A percentile compares a stretch with the other conserved stretches of the same genome.
These are phyloP conservation scores for Pygmarrhopalites habei DNA, from an alignment of 1,140 invertebrate species.

Conservation along the genomic window DNA sequence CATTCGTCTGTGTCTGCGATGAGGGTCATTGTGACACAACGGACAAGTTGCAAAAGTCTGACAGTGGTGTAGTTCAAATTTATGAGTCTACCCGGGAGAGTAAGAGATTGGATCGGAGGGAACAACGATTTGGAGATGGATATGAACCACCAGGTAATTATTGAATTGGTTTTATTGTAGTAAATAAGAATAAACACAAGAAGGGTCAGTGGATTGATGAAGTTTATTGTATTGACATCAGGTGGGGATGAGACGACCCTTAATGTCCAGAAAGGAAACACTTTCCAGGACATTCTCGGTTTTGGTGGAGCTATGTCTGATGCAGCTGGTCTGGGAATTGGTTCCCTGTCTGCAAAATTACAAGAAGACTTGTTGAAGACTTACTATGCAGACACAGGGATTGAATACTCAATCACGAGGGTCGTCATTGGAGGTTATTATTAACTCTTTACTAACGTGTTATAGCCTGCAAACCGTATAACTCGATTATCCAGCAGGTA, in stretches of 20 bases:
- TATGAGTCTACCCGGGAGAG: slow-evolving; percentile 23
- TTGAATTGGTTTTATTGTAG: no score
- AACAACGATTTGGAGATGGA: slow-evolving; percentile 3
- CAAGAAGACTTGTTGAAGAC: slow-evolving; percentile 29
- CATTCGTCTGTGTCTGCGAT: slow-evolving; percentile 76
- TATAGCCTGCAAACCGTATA: no score
- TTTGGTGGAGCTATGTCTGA: slow-evolving; percentile 86
- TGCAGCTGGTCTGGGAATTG: slow-evolving; percentile 55
- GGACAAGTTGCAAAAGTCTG: slow-evolving; percentile 10
- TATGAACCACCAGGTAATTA: no score
- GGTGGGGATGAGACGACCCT: slow-evolving; percentile 3
- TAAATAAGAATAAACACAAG: no score
- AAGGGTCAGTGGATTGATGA: no score
- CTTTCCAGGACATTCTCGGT: slow-evolving; percentile 48
- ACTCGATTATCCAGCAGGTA: no score
- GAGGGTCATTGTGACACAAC: slow-evolving; percentile 73
- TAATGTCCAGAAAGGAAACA: neutral
- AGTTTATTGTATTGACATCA: no score
- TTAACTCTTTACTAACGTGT: no score
- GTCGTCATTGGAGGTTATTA: no score
- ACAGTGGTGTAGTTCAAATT: slow-evolving; percentile 10
- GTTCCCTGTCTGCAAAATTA: slow-evolving; percentile 15
- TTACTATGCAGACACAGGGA: slow-evolving; percentile 42
- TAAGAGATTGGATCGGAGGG: slow-evolving; percentile 24
- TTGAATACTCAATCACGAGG: slow-evolving; percentile 50